Conservation (phyloP, 2,113 vertebrate genomes). For the Aix galericulata region DNA sequence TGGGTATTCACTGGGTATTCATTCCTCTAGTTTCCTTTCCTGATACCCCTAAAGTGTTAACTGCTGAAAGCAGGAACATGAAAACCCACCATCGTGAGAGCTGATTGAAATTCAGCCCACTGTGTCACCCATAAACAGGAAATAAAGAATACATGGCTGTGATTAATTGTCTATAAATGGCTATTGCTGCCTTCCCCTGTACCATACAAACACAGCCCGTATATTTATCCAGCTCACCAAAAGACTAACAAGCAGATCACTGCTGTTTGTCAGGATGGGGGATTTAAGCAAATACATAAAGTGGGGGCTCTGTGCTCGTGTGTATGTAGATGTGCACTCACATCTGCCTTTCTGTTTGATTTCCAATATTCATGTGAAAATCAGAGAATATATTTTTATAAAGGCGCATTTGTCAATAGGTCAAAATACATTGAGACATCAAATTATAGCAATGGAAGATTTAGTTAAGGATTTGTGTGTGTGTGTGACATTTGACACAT, state of each 20-base stretch:
- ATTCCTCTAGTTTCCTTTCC: not conserved
- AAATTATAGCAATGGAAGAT: not conserved
- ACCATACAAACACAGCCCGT: not conserved
- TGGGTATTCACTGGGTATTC: not conserved
- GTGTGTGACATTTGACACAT: not conserved
- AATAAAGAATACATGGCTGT: constrained; percentile 57
- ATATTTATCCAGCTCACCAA: not conserved
- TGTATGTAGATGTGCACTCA: not conserved
- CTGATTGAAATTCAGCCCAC: constrained; percentile 65
- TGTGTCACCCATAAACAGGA: constrained; percentile 58
- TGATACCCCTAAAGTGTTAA: constrained; percentile 27
- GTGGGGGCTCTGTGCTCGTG: not conserved
- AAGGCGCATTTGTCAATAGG: not conserved
- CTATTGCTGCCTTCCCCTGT: not conserved
- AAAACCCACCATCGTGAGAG: not conserved
- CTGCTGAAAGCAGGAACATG: constrained; percentile 26
- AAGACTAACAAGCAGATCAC: constrained; percentile 8
- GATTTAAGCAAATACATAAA: constrained; percentile 3
- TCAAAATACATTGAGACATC: not conserved
- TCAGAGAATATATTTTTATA: not conserved
- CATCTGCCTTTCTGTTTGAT: not conserved
- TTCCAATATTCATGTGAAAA: not conserved
- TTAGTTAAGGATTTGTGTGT: not conserved
- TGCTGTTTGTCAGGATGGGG: not conserved
- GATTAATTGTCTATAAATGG: constrained; percentile 58